phyloP scores from a whole-genome alignment of 37 sponge, comb jelly and placozoan genomes.

The Crambe crambe region DNA sequence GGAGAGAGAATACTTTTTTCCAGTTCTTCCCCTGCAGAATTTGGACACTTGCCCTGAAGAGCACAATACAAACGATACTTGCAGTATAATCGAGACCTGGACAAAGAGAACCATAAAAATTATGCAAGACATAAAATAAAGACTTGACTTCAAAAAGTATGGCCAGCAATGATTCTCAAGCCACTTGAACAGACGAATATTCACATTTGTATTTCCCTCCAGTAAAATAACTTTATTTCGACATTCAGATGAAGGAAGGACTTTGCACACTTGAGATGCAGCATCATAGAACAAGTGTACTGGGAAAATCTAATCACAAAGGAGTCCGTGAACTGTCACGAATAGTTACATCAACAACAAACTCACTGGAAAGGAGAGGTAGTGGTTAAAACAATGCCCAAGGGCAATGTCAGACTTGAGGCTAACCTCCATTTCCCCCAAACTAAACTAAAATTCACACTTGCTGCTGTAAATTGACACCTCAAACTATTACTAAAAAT shows the following conservation, averaged over 20 bases:
- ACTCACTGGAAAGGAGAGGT: neutral
- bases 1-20: too few species aligned
- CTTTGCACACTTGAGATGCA: neutral
- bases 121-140: too few species aligned
- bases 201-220: neutral
- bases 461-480: too few species aligned
- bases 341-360: too few species aligned
- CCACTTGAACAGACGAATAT: neutral
- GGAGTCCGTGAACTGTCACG: too few species aligned
- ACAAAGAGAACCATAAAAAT: too few species aligned
- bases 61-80: neutral
- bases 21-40: neutral
- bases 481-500: too few species aligned
- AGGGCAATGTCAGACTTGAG: neutral
- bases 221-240: too few species aligned
- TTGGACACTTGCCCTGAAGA: neutral
- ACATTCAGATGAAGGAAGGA: neutral
- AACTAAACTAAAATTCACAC: too few species aligned
- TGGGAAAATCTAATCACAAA: neutral
- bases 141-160: neutral
- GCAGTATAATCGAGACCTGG: constrained; percentile 1
- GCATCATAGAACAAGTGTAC: neutral
- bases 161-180: neutral
- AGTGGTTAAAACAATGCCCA: neutral
- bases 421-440: neutral